Percentiles rank a stretch among this genome's conserved stretches.
Conservation (phyloP, 2,797 vertebrate genomes). For the Chaenodraco wilsoni region DNA sequence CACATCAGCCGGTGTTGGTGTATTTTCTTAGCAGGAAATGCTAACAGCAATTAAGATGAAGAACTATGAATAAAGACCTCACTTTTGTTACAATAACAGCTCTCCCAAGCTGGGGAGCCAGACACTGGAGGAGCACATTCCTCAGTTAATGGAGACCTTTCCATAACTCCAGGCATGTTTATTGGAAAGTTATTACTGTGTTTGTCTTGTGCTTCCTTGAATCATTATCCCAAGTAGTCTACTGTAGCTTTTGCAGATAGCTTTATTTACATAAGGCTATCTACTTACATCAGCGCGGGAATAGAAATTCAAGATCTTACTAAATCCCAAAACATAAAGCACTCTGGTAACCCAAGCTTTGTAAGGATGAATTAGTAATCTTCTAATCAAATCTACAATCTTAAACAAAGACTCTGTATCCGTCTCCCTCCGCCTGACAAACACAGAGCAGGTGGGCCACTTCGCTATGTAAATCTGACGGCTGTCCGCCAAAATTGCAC, state of each 20-base stretch:
- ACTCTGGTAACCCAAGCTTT: conserved; percentile 61
- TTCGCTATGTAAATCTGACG: conserved; percentile 59
- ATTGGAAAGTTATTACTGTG: conserved; percentile 58
- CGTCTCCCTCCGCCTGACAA: conserved; percentile 52
- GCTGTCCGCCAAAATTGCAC: conserved; percentile 48
- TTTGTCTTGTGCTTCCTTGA: conserved; percentile 60
- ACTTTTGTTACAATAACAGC: conserved; percentile 29
- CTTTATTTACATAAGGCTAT: conserved; percentile 59
- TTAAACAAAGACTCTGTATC: conserved; percentile 72
- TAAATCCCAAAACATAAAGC: conserved; percentile 60
- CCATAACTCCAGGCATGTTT: conserved; percentile 41
- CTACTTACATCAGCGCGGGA: conserved; percentile 53
- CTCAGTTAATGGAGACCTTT: conserved; percentile 37
- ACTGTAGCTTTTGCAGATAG: conserved; percentile 40
- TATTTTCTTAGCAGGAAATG: conserved; percentile 24
- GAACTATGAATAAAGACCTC: conserved; percentile 44
- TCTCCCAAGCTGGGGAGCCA: conserved; percentile 17
- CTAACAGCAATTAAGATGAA: conserved; percentile 49
- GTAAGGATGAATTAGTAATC: conserved; percentile 72
- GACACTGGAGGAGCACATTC: conserved; percentile 28
- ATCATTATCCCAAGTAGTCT: conserved; percentile 51
- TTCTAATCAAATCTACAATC: conserved; percentile 72
- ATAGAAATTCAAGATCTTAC: conserved; percentile 48
- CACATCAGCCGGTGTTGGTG: not conserved
- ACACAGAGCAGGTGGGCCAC: conserved; percentile 75